Base-by-base conservation (phyloP, 2,888 invertebrate species). In the Chymomyza caudatula region DNA sequence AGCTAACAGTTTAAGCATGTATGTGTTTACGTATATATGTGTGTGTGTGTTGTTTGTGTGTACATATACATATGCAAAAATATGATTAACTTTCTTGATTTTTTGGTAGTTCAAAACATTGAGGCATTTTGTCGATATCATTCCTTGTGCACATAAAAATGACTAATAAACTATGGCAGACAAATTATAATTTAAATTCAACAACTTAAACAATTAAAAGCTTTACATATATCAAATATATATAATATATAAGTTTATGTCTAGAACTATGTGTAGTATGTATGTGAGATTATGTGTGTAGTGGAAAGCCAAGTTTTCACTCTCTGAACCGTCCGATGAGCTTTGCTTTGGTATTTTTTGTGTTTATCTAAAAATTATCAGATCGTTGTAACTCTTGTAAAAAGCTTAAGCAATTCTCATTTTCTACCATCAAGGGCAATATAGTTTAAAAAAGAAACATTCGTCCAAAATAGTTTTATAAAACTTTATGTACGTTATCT, bases 21-120 rank as follows among this genome's bases (percentile, higher is more conserved):
- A 37, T 63, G 49, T 20, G 54, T 57, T 55, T 68, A 68, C 71
- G 73, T 70, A 76, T 85, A 80, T 77, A 73, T 75, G 63, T 63
- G 73, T 70, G 76, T 85, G 83, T 77, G 74, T 75, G 63, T 63
- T 51, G 51, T 19, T 51, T 54, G 60, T 25, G 60, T 47, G 47
- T 47, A 37, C 11, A 37, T 37, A 37, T 57, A 43, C 63, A 65
- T 65, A 85, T 79, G 85, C 85, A 85, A 85, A 85, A 83, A 85
- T 85, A 85, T 69, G 61, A 59, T 71, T 72, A 82, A 74, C 77
- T 72, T 68, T 67, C 22, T 63, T 60, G 13, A 49, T 2, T 67
- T 79, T 79, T 84, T 78, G 76, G 70, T 81, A 83, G 83, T 83
- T 83, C 85, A 77, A 74, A 86, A 83, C 83, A 67, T 75, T 73